Evolutionary conservation across 2,113 vertebrate genomes (phyloP).

Genomic region (Ceyx cyanopectus): DNA sequence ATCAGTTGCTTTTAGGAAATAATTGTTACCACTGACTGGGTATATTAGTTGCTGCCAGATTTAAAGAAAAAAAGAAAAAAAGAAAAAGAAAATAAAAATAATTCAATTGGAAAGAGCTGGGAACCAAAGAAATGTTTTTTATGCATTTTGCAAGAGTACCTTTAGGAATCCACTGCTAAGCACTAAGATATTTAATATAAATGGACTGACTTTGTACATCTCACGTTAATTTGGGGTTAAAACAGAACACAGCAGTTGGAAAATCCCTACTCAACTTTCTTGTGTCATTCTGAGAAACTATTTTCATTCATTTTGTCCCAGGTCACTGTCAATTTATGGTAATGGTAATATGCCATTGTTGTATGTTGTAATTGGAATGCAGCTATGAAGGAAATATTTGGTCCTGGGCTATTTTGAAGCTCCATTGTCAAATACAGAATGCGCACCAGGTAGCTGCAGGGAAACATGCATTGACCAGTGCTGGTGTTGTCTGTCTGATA

Average conservation of each 20-base stretch:
- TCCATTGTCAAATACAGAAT: not conserved
- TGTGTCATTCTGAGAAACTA: not conserved
- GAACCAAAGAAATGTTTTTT: not conserved
- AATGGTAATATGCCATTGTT: not conserved
- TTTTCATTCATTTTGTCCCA: not conserved
- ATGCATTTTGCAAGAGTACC: not conserved
- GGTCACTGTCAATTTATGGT: not conserved
- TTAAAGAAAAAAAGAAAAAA: not conserved
- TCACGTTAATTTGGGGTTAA: conserved; percentile 21
- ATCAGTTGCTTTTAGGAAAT: not conserved
- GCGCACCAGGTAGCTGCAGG: not conserved
- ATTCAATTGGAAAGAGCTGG: not conserved
- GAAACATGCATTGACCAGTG: rapidly evolving
- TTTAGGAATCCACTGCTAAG: conserved; percentile 2
- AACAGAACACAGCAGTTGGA: not conserved
- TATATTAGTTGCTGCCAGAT: not conserved
- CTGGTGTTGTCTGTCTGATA: not conserved
- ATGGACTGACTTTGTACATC: not conserved
- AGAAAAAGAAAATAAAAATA: too few species aligned
- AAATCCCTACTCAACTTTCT: not conserved
- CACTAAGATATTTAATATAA: not conserved
- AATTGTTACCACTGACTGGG: not conserved
- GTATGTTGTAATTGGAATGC: not conserved
- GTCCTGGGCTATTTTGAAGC: not conserved
- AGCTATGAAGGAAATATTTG: conserved; percentile 21